These are phyloP conservation scores for Entomobrya proxima DNA, from an alignment of 2,888 invertebrate species.

Conservation along the genomic window DNA sequence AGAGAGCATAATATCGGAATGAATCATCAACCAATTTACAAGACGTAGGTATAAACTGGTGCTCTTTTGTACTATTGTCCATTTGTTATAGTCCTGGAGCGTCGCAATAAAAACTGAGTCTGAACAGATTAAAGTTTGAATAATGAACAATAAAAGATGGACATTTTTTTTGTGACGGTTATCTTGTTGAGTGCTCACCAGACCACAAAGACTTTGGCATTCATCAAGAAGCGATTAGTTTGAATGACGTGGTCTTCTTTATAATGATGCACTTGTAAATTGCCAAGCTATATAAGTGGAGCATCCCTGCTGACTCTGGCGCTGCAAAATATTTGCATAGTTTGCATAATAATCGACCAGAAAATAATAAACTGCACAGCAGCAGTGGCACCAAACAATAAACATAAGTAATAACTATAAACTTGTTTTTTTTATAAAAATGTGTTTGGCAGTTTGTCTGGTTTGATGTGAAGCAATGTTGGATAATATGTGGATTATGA, in stretches of 20 bases:
- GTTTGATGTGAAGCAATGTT: too few species aligned
- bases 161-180: neutral
- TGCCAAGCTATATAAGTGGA: neutral
- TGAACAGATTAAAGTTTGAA: too few species aligned
- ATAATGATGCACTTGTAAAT: neutral
- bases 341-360: constrained; percentile 17
- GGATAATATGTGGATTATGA: too few species aligned
- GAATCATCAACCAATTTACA: constrained; percentile 35
- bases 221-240: neutral
- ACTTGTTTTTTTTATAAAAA: too few species aligned
- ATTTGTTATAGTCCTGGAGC: too few species aligned
- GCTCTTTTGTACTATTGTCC: too few species aligned
- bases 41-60: neutral
- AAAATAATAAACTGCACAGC: constrained; percentile 18
- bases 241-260: neutral
- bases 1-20: too few species aligned
- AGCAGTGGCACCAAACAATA: constrained; percentile 21
- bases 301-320: neutral
- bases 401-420: neutral
- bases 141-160: neutral
- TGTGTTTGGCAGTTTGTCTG: too few species aligned
- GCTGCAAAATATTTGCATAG: neutral
- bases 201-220: neutral
- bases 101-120: too few species aligned
- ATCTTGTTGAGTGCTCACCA: neutral